Base-by-base conservation (phyloP, 1,140 invertebrate species). In the Venustaconcha ellipsiformis region DNA sequence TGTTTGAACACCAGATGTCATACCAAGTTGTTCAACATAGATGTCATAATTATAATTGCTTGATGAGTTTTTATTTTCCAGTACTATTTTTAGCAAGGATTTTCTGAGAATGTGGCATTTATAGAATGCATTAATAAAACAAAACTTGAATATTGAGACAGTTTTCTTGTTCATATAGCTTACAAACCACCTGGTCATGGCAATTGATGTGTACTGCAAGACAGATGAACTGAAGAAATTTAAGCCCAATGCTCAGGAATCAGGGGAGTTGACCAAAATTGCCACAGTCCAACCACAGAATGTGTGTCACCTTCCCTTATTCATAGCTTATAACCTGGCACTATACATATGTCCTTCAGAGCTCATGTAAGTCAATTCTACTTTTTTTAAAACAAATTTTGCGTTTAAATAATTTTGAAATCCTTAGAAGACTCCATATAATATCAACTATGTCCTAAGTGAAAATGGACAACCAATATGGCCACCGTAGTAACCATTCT, bases 301-400 rank as follows among this genome's bases (percentile, higher is more conserved):
- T 78, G 92, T 92, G 1, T 95, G 93, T 84, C 93, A 94, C 81
- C 92, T 96, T 62, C 95, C 95, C 18, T 88, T 96, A 26, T 93
- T 93, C 81, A 92, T 96, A 30, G 94, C 95, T 8, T 95, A 95
- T 86, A 94, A 96, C 84, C 95, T 94, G 85, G 93, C 93, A 76
- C 89, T 96, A 30, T 94, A 93, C 84, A 85, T 96, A 56, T 91
- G 94, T 80, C 95, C 95, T n/a, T 92, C 93, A 30, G 93, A 94
- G 82, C 91, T 92, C n/a, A 92, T 93, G 94, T 94, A 91, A 92
- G 92, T 91, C 81, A 64, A 62, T 69, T 48, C 37, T 48, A 48
- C 11, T 8, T 62, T n/a, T 62, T 12, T 11, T 62, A 8, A 60
- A 60, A 60, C 6, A 8, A 8, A 8, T 18, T 60, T 8, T 60